Evolutionary conservation across 2,888 invertebrate genomes (phyloP), one percentile per base, ranked within the genome.

Genomic region (Micoletzkya japonica): DNA sequence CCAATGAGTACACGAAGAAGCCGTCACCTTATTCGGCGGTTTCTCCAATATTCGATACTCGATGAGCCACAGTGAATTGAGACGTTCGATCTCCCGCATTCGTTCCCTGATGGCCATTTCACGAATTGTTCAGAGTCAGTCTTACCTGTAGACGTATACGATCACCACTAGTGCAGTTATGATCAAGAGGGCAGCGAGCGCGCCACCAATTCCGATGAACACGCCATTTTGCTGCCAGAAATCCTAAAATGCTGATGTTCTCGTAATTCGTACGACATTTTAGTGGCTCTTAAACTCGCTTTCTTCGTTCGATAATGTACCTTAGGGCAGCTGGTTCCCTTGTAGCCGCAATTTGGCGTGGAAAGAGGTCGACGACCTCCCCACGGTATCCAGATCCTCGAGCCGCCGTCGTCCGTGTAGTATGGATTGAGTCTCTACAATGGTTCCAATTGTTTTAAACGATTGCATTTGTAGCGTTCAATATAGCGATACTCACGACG

Each of bases 281-380:
- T 44, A 44, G 10, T 44, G 44, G 44, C 10, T 44, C 20, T 10
- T 44, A 20, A 44, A 44, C 20, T 20, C 20, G 44, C 14, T 44
- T 10, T n/a, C n/a, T n/a, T n/a, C n/a, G n/a, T n/a, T n/a, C n/a
- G n/a, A n/a, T n/a, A n/a, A n/a, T n/a, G n/a, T n/a, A 44, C 44
- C 44, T 44, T 44, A 14, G 44, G 44, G 20, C 44, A 44, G 44
- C 20, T 44, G 44, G 10, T 44, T 20, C 44, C 44, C 20, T 14
- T 10, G 20, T 14, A 44, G 10, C 44, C 44, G 20, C 44, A 54
- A 54, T 39, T 57, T 14, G 68, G 68, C 4, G 24, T 24, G 0
- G 57, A 32, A 24, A 68, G 58, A 1, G 68, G 68, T 4, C 36
- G 36, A n/a, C 58, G n/a, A 26, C 68, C 58, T 44, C 44, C 44